Base-by-base conservation (phyloP, 2,113 vertebrate genomes). In the Manacus vitellinus region DNA sequence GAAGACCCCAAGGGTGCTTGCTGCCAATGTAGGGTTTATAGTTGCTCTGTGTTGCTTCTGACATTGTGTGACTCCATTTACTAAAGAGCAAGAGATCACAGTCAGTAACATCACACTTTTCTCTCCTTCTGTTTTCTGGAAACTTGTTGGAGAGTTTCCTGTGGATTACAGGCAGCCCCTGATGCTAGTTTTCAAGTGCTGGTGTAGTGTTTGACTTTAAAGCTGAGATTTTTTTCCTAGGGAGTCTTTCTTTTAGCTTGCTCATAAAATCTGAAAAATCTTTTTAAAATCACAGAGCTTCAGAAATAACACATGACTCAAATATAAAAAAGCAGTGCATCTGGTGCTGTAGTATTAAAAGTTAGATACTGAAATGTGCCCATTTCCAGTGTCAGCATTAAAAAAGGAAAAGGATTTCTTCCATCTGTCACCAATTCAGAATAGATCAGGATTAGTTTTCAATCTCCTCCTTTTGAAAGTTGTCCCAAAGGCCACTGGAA, bases 261-360 rank as follows among this genome's bases (percentile, higher is more conserved):
- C 55, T 89, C n/a, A n/a, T 93, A 92, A 94, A 90, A 88, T 66
- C 43, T 51, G 59, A 73, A 54, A 82, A 85, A 62, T 54, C 23
- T 19, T 76, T 93, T 47, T 46, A 0, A 83, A 74, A 91, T 80
- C 51, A n/a, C 73, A 89, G 54, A 62, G n/a, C 20, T 80, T 96
- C 67, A 89, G 72, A 72, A 94, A 51, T 67, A 82, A 30, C 0
- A 35, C 2, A 3, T 55, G 31, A 59, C 43, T 66, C 10, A 62
- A 43, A 58, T 22, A 72, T 51, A 39, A 80, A 81, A 92, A 79
- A 8, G 30, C 51, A 55, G 46, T 35, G 16, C 62, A 55, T 88
- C 67, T 95, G 63, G 25, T 96, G 62, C 71, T 76, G 10, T 41
- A 52, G 30, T 59, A 54, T 61, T 92, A 22, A 35, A 91, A 72